These are phyloP conservation scores for Mesembrinibis cayennensis DNA, from an alignment of 2,113 vertebrate genomes.

Conservation along the genomic window DNA sequence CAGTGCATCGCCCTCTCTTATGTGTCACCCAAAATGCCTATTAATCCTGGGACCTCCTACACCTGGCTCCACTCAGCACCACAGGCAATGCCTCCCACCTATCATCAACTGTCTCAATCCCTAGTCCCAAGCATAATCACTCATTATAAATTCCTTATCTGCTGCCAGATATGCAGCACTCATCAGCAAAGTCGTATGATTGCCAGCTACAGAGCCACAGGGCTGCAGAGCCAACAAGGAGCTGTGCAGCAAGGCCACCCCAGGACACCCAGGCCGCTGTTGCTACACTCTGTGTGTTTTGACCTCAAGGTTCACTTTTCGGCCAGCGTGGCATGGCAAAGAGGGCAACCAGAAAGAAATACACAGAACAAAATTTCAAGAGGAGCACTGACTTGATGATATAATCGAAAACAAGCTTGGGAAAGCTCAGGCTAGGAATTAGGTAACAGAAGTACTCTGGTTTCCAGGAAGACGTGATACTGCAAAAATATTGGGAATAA, in stretches of 20 bases:
- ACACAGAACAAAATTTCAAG: background rate
- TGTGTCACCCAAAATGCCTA: background rate
- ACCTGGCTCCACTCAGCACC: background rate
- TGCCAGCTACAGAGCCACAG: background rate
- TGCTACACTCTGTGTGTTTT: background rate
- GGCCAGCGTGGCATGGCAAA: fast-evolving
- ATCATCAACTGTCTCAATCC: background rate
- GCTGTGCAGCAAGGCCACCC: background rate
- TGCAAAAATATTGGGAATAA: background rate
- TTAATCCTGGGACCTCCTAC: background rate
- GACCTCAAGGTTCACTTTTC: background rate
- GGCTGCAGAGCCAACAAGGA: background rate
- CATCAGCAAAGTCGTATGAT: background rate
- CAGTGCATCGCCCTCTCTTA: background rate
- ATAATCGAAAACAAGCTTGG: background rate
- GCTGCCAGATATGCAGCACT: background rate
- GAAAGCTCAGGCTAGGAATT: background rate
- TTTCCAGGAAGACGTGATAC: background rate
- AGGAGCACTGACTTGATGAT: background rate
- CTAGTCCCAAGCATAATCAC: background rate
- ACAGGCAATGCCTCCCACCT: background rate
- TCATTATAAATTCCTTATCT: background rate
- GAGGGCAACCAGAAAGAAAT: background rate
- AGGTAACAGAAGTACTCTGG: background rate
- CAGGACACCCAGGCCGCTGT: background rate